Base-by-base conservation (phyloP, 2,888 invertebrate species). In the Nemapogon koenigi region DNA sequence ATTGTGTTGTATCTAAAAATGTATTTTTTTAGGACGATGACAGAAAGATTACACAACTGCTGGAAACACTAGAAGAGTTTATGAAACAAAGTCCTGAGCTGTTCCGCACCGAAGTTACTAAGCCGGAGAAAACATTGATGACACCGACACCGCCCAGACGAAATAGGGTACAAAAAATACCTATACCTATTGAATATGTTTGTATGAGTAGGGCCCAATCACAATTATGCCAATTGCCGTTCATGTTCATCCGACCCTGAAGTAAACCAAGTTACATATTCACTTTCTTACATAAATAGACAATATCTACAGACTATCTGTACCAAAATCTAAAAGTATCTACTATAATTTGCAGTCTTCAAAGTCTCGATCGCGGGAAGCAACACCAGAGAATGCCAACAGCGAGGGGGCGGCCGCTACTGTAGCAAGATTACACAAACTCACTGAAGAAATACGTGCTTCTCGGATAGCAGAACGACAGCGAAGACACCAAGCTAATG, bases 51-150 rank as follows among this genome's bases (percentile, higher is more conserved):
- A 86, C 86, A 16, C 83, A 83, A 37, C 67, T 92, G 25, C 62
- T 92, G 41, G 88, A 91, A 57, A 89, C 90, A 43, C 88, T 92
- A 30, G 91, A 92, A 44, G 88, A 89, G 50, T 69, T 92, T 28
- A 87, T 90, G 59, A 87, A 88, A 57, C 81, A 90, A 43, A 88
- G 88, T 38, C 91, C 91, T 1, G 90, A 90, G 41, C 54, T 89
- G 37, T 76, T 55, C 68, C 62, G 63, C 49, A 63, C 44, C 39
- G 61, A 67, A 48, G 27, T 54, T 17, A 61, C 62, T 48, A 66
- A 62, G 47, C 62, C 65, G 2, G 76, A 66, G 49, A 75, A 62
- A 68, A 80, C 49, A 60, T 68, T 66, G 19, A 64, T 83, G 51
- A 87, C 87, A 10, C 88, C 89, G 4, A 88, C 87, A 4, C 88